phyloP scores from a whole-genome alignment of 1,140 invertebrate genomes.

The Dreissena rostriformis region DNA sequence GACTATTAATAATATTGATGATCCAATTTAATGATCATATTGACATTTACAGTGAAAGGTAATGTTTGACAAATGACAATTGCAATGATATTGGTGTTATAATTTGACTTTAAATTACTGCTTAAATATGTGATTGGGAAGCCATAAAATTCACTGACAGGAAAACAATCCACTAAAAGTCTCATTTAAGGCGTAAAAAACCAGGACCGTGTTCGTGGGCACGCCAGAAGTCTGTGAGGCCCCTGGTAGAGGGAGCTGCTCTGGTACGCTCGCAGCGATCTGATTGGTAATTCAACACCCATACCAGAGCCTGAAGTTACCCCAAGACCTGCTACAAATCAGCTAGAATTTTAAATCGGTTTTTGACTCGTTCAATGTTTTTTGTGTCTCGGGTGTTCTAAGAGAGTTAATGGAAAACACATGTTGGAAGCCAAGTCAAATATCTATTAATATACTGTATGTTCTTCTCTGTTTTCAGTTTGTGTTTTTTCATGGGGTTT shows the following conservation, averaged over 20 bases:
- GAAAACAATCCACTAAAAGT: no score
- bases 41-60: no score
- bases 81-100: no score
- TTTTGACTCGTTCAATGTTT: slow-evolving; percentile 57
- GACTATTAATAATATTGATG: no score
- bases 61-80: no score
- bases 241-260: neutral
- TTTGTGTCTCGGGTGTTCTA: slow-evolving; percentile 49
- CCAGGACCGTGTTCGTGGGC: no score
- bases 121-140: no score
- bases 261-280: neutral
- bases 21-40: no score
- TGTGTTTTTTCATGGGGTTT: neutral
- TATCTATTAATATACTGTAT: slow-evolving; percentile 56
- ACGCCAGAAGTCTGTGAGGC: no score
- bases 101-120: no score
- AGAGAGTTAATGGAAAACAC: slow-evolving; percentile 52
- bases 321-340: slow-evolving; percentile 1
- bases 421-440: slow-evolving; percentile 51
- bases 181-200: no score
- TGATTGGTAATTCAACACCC: neutral
- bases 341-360: slow-evolving; percentile 48
- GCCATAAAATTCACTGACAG: no score
- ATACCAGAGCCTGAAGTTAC: neutral
- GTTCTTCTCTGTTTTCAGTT: slow-evolving; percentile 19